Percentiles rank a stretch among this genome's conserved stretches.
Conservation (phyloP, 2,797 vertebrate genomes). For the Parauchenoglanis ngamensis region DNA sequence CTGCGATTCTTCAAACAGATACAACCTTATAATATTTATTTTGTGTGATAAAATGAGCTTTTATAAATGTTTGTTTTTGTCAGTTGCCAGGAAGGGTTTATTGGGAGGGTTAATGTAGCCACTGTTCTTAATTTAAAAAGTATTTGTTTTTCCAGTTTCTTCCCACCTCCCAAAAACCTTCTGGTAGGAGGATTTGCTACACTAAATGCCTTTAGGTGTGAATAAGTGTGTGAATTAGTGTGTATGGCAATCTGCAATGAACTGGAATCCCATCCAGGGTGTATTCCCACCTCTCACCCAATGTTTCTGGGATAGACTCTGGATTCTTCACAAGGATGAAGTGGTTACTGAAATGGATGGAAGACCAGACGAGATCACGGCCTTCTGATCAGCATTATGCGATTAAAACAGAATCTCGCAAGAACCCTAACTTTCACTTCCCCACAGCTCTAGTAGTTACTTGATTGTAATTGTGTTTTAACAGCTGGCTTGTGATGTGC, state of each 20-base stretch:
- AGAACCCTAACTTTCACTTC: no score
- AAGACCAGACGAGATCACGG: neutral
- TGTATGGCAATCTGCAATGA: neutral
- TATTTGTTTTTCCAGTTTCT: neutral
- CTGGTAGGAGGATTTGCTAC: neutral
- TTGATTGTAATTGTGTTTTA: slow-evolving; percentile 15
- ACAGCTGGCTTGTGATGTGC: neutral
- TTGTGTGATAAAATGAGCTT: neutral
- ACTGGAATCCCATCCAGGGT: neutral
- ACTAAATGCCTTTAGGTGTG: neutral
- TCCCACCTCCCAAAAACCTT: neutral
- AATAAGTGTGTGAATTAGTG: neutral
- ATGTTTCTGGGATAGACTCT: neutral
- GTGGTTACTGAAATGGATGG: neutral
- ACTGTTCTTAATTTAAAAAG: neutral
- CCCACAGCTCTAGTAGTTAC: slow-evolving; percentile 5
- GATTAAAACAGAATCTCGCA: slow-evolving; percentile 9
- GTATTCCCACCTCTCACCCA: neutral
- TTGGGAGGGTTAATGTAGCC: neutral
- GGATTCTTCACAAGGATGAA: neutral
- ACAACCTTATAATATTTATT: neutral
- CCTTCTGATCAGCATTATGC: neutral
- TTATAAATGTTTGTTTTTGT: neutral
- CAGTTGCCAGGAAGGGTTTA: neutral
- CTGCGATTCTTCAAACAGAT: neutral